These are phyloP conservation scores for Dromas ardeola DNA, from an alignment of 2,113 vertebrate species.

Conservation along the genomic window DNA sequence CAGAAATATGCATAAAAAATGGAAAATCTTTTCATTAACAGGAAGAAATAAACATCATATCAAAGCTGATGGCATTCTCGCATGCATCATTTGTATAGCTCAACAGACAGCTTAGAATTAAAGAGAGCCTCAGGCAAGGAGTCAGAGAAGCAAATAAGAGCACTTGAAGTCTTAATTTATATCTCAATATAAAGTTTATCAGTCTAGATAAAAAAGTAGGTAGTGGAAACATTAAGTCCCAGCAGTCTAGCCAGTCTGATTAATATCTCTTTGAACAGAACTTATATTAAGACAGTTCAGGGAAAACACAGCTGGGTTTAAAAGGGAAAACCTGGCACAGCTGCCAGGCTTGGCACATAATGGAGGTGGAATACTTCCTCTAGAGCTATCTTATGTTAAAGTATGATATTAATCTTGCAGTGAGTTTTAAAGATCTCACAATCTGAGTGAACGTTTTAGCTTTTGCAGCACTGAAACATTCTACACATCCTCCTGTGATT, in stretches of 20 bases:
- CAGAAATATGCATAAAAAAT: conserved; percentile 37
- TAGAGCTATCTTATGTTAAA: background rate
- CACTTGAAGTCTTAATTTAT: conserved; percentile 74
- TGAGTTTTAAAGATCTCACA: background rate
- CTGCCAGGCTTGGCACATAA: background rate
- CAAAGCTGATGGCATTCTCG: conserved; percentile 59
- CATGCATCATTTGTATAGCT: conserved; percentile 51
- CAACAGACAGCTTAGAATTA: conserved; percentile 61
- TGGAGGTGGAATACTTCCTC: background rate
- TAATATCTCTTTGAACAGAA: conserved; percentile 65
- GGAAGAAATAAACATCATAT: conserved; percentile 63
- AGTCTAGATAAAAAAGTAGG: conserved; percentile 60
- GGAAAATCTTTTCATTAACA: conserved; percentile 68
- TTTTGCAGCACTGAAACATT: background rate
- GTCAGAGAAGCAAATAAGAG: conserved; percentile 59
- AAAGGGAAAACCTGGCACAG: conserved; percentile 9
- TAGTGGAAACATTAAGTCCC: conserved; percentile 53
- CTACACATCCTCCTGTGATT: background rate
- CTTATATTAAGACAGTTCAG: conserved; percentile 3
- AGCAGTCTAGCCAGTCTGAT: conserved; percentile 51
- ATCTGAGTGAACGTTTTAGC: background rate
- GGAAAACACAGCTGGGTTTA: conserved; percentile 15
- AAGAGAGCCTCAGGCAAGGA: conserved; percentile 60
- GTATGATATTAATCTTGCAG: background rate
- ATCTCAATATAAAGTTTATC: conserved; percentile 66